Conservation (phyloP, 2,113 vertebrate genomes). For the Lasiurus cinereus region DNA sequence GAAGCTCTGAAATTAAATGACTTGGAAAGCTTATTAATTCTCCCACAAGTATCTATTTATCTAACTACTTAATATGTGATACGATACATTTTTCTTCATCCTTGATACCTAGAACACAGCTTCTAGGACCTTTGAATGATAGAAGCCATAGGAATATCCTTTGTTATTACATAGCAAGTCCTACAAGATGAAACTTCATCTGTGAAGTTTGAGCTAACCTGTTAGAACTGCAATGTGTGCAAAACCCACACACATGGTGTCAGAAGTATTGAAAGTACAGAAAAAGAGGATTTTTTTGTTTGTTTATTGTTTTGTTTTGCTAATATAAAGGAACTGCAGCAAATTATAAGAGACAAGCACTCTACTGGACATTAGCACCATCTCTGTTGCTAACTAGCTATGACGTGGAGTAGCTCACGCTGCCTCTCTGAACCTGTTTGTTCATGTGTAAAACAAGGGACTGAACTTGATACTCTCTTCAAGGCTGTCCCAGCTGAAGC, state of each 20-base stretch:
- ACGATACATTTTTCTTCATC: neutral
- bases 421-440: slow-evolving; percentile 16
- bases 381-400: neutral
- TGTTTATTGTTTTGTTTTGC: neutral
- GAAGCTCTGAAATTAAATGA: slow-evolving; percentile 9
- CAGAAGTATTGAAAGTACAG: neutral
- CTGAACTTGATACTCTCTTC: neutral
- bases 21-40: neutral
- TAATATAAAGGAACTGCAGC: neutral
- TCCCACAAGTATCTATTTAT: neutral
- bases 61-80: neutral
- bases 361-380: neutral
- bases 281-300: neutral
- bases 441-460: neutral
- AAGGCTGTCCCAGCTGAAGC: neutral
- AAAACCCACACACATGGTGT: neutral
- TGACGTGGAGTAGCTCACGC: neutral
- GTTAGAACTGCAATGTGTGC: neutral
- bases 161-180: neutral
- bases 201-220: neutral
- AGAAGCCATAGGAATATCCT: neutral
- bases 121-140: neutral
- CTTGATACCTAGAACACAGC: neutral
- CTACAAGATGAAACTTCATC: neutral
- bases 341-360: neutral